Evolutionary conservation across 1,140 invertebrate species (phyloP).

Genomic region (Nephila pilipes): DNA sequence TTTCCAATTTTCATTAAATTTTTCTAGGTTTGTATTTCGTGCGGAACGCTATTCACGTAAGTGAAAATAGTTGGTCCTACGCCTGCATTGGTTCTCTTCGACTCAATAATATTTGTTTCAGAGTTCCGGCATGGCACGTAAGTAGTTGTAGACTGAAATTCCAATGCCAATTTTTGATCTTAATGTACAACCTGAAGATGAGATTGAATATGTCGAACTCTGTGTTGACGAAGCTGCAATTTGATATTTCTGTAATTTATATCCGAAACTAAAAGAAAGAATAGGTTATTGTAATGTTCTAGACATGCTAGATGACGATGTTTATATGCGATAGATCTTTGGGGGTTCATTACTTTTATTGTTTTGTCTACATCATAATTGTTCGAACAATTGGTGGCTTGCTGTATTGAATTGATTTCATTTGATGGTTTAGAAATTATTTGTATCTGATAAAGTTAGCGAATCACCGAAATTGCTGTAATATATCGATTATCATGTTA

Average conservation of each 20-base stretch:
- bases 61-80: slow-evolving; percentile 28
- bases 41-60: neutral
- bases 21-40: slow-evolving; percentile 5
- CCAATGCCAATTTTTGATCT: neutral
- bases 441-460: too few species aligned
- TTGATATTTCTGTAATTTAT: neutral
- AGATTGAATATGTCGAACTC: neutral
- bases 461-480: too few species aligned
- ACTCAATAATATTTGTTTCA: slow-evolving; percentile 56
- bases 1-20: slow-evolving; percentile 10
- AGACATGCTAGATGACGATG: neutral
- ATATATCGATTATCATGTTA: too few species aligned
- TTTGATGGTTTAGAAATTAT: too few species aligned
- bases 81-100: slow-evolving; percentile 60
- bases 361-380: neutral
- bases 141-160: neutral
- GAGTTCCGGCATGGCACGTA: slow-evolving; percentile 66
- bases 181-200: neutral
- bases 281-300: neutral
- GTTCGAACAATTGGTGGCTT: too few species aligned
- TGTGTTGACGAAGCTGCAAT: neutral
- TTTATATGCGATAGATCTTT: neutral
- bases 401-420: too few species aligned
- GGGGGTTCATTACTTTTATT: neutral
- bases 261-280: neutral